Conservation (phyloP, 2,797 vertebrate genomes). For the Leptoclinus maculatus region DNA sequence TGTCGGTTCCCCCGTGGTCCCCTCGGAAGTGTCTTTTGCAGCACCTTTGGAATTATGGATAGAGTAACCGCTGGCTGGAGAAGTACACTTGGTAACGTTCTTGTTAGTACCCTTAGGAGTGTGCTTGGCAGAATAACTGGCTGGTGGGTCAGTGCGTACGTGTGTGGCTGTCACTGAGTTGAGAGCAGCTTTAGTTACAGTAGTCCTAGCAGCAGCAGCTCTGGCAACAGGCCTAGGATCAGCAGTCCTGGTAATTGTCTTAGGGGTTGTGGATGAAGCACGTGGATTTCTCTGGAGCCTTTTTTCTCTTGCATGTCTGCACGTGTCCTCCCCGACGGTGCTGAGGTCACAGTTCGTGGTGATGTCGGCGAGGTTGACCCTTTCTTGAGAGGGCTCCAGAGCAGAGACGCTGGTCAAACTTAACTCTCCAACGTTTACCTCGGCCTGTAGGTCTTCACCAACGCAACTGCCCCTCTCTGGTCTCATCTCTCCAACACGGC, state of each 20-base stretch:
- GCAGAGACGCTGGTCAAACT: conserved; percentile 6
- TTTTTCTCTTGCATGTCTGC: conserved; percentile 39
- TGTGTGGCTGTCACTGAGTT: conserved; percentile 31
- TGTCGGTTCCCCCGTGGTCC: neutral
- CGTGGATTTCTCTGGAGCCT: conserved; percentile 29
- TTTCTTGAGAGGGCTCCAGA: conserved; percentile 31
- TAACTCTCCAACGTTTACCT: conserved; percentile 4
- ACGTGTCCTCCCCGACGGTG: conserved; percentile 24
- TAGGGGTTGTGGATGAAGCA: conserved; percentile 5
- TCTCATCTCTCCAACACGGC: conserved; percentile 83
- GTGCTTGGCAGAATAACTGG: conserved; percentile 44
- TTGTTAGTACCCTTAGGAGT: conserved; percentile 41
- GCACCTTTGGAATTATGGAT: conserved; percentile 41
- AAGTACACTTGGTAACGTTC: conserved; percentile 45
- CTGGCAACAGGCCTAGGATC: conserved; percentile 36
- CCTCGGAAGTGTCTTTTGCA: conserved; percentile 39
- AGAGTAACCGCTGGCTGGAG: conserved; percentile 39
- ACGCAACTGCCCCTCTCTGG: conserved; percentile 52
- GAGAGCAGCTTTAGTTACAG: conserved; percentile 41
- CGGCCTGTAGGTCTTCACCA: conserved; percentile 4
- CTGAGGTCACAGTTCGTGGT: conserved; percentile 21
- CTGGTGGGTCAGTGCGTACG: conserved; percentile 20
- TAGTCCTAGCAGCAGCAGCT: conserved; percentile 32
- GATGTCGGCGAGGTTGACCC: neutral
- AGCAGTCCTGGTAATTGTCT: conserved; percentile 31